phyloP scores from a whole-genome alignment of 2,113 vertebrate genomes.

The Platysternon megacephalum region DNA sequence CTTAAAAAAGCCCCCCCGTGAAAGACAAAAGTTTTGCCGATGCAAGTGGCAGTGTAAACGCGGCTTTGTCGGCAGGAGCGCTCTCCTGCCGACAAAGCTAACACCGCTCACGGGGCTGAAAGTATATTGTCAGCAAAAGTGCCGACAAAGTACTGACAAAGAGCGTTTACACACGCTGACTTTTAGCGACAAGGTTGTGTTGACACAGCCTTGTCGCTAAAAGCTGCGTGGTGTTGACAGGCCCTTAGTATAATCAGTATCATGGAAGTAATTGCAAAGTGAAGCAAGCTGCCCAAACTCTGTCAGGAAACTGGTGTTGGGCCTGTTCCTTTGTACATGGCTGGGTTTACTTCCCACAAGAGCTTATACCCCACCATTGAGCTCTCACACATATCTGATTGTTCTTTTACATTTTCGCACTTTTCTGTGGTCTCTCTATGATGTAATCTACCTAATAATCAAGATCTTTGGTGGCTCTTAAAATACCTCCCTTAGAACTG shows the following conservation, averaged over 20 bases:
- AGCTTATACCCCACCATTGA: neutral
- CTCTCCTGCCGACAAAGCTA: too few species aligned
- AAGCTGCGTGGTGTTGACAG: too few species aligned
- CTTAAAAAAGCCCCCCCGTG: too few species aligned
- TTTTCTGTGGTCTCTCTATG: neutral
- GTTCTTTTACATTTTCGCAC: neutral
- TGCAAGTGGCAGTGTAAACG: too few species aligned
- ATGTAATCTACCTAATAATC: neutral
- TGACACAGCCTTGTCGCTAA: too few species aligned
- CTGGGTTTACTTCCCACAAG: neutral
- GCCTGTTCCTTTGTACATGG: neutral
- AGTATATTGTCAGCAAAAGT: too few species aligned
- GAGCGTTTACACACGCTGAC: too few species aligned
- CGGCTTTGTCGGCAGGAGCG: too few species aligned
- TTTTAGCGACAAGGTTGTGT: too few species aligned
- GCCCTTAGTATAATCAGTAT: slow-evolving; percentile 11
- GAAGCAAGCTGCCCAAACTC: neutral
- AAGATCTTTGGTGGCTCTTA: neutral
- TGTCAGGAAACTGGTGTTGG: neutral
- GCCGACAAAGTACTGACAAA: too few species aligned
- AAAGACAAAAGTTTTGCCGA: too few species aligned
- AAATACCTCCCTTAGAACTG: neutral
- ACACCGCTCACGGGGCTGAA: too few species aligned
- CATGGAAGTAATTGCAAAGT: neutral
- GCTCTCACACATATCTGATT: neutral